Conservation (phyloP, 2,888 invertebrate genomes). For the Eupithecia subfuscata region DNA sequence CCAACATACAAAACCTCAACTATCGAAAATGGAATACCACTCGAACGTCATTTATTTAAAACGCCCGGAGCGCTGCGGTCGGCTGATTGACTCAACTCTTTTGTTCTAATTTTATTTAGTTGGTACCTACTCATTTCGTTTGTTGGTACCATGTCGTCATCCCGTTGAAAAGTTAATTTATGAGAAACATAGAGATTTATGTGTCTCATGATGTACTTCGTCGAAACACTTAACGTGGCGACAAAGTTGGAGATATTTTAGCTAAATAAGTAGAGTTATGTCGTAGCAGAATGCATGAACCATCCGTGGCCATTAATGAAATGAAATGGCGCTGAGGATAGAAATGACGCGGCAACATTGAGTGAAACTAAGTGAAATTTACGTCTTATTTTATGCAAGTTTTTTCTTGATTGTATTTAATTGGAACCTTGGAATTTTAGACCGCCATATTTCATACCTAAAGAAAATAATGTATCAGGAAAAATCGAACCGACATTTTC, state of each 20-base stretch:
- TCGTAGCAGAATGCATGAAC: constrained; percentile 4
- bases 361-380: not conserved
- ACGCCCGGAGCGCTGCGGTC: constrained; percentile 43
- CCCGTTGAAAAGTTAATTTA: constrained; percentile 75
- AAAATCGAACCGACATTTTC: not conserved
- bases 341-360: constrained; percentile 10
- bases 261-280: constrained; percentile 18
- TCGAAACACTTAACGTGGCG: constrained; percentile 49
- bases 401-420: not conserved
- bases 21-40: constrained; percentile 22
- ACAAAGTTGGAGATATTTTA: constrained; percentile 51
- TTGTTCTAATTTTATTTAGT: constrained; percentile 72
- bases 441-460: too few species aligned
- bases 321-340: constrained; percentile 5
- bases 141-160: constrained; percentile 47
- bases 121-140: constrained; percentile 54
- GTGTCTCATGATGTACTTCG: constrained; percentile 62
- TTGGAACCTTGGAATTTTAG: not conserved
- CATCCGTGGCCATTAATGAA: constrained; percentile 13
- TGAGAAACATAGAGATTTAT: constrained; percentile 73
- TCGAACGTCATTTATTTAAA: constrained; percentile 24
- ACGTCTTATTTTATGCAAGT: not conserved
- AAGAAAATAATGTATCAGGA: too few species aligned
- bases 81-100: constrained; percentile 56
- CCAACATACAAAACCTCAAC: constrained; percentile 19